Conservation (phyloP, 2,888 invertebrate genomes). For the Pasiphila rectangulata region DNA sequence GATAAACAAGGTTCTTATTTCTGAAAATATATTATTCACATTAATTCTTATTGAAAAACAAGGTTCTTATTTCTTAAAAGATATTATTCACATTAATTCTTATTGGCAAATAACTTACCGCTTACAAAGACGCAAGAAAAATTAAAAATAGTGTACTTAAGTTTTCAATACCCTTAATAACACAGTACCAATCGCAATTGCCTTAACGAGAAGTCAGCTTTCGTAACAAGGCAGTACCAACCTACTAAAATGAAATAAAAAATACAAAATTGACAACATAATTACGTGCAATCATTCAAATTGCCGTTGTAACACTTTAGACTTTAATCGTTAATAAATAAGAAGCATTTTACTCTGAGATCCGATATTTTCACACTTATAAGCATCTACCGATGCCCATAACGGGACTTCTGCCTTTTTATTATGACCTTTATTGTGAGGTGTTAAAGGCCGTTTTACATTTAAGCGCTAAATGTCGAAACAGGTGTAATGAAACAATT, state of each 20-base stretch:
- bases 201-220: slow-evolving; percentile 33
- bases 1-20: too few relatives aligned
- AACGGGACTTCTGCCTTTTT: slow-evolving; percentile 12
- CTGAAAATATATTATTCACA: neutral
- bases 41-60: slow-evolving; percentile 1
- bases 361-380: slow-evolving; percentile 26
- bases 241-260: slow-evolving; percentile 36
- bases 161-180: slow-evolving; percentile 19
- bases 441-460: slow-evolving; percentile 16
- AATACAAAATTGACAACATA: slow-evolving; percentile 50
- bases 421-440: slow-evolving; percentile 16
- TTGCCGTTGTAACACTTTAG: slow-evolving; percentile 19
- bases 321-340: slow-evolving; percentile 19
- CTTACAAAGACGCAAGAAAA: neutral
- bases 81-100: neutral
- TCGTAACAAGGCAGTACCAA: slow-evolving; percentile 28
- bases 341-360: slow-evolving; percentile 27
- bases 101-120: slow-evolving; percentile 2
- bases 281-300: slow-evolving; percentile 40
- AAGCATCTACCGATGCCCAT: slow-evolving; percentile 15
- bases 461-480: slow-evolving; percentile 20
- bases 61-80: too few relatives aligned
- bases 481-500: slow-evolving; percentile 70
- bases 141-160: slow-evolving; percentile 15
- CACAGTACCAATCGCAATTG: slow-evolving; percentile 18